phyloP scores from a whole-genome alignment of 2,797 vertebrate species.

The Oophaga sylvatica region DNA sequence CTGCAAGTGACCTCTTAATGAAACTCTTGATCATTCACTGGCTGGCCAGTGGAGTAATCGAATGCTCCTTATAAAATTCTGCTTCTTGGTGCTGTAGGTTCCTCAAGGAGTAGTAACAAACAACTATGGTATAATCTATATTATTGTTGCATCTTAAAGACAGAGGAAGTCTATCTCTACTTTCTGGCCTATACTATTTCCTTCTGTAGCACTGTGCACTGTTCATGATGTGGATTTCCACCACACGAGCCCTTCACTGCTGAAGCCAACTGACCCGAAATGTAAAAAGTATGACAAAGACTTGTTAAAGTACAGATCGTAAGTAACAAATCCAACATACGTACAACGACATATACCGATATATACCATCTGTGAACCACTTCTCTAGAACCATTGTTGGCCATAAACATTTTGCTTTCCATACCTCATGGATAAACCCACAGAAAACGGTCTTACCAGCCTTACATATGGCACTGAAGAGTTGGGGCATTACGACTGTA shows the following conservation, averaged over 20 bases:
- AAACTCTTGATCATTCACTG: slow-evolving; percentile 47
- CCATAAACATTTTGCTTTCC: neutral
- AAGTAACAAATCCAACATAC: neutral
- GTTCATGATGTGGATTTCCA: neutral
- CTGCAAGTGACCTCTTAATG: slow-evolving; percentile 18
- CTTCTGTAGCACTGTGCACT: slow-evolving; percentile 35
- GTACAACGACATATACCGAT: neutral
- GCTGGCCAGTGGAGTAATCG: slow-evolving; percentile 53
- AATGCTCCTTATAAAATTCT: slow-evolving; percentile 10
- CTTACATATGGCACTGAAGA: neutral
- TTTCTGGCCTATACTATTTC: slow-evolving; percentile 6
- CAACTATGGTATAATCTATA: slow-evolving; percentile 1
- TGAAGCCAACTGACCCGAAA: slow-evolving; percentile 2
- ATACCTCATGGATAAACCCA: neutral
- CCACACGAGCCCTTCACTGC: neutral
- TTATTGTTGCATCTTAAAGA: slow-evolving; percentile 6
- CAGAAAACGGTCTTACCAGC: neutral
- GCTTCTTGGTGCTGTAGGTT: slow-evolving; percentile 47
- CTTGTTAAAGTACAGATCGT: neutral
- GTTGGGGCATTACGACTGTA: neutral
- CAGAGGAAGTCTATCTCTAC: slow-evolving; percentile 13
- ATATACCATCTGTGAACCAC: neutral
- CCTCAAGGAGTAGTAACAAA: neutral
- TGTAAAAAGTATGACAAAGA: neutral
- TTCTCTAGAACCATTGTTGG: neutral